Evolutionary conservation across 2,797 vertebrate species (phyloP).

Genomic region (Gymnoscopelus braueri): DNA sequence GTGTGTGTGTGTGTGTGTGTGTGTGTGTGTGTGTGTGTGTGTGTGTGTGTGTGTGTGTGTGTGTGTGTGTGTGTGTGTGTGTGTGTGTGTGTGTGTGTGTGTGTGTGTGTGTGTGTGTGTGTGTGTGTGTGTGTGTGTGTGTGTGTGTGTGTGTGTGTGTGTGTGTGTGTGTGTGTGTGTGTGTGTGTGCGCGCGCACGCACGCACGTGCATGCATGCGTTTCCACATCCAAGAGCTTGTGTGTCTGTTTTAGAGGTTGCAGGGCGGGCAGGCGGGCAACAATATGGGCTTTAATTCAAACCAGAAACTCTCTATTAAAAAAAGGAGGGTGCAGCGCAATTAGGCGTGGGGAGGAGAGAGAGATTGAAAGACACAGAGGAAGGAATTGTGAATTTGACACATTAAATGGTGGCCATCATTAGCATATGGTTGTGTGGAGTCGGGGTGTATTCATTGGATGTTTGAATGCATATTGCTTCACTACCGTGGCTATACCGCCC

Average conservation of each 20-base stretch:
- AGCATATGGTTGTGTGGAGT: slow-evolving; percentile 79
- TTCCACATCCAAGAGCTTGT: not conserved
- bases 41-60: slow-evolving; percentile 33
- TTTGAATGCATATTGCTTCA: slow-evolving; percentile 74
- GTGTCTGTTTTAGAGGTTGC: slow-evolving; percentile 24
- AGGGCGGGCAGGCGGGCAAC: slow-evolving; percentile 64
- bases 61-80: slow-evolving; percentile 38
- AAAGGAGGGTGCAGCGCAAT: slow-evolving; percentile 78
- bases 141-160: slow-evolving; percentile 36
- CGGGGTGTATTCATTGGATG: slow-evolving; percentile 67
- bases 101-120: slow-evolving; percentile 33
- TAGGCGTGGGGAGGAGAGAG: slow-evolving; percentile 68
- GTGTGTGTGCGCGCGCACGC: slow-evolving; percentile 12
- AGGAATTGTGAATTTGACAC: slow-evolving; percentile 79
- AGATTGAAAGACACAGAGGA: slow-evolving; percentile 52
- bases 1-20: slow-evolving; percentile 36
- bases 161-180: slow-evolving; percentile 3
- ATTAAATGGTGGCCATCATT: slow-evolving; percentile 81
- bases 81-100: slow-evolving; percentile 37
- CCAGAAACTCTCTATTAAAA: slow-evolving; percentile 77
- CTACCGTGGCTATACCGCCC: slow-evolving; percentile 40
- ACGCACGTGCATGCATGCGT: not conserved
- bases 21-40: slow-evolving; percentile 33
- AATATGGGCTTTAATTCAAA: slow-evolving; percentile 83
- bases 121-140: slow-evolving; percentile 33